Evolutionary conservation across 2,113 vertebrate genomes (phyloP).

Genomic region (Galeopterus variegatus): DNA sequence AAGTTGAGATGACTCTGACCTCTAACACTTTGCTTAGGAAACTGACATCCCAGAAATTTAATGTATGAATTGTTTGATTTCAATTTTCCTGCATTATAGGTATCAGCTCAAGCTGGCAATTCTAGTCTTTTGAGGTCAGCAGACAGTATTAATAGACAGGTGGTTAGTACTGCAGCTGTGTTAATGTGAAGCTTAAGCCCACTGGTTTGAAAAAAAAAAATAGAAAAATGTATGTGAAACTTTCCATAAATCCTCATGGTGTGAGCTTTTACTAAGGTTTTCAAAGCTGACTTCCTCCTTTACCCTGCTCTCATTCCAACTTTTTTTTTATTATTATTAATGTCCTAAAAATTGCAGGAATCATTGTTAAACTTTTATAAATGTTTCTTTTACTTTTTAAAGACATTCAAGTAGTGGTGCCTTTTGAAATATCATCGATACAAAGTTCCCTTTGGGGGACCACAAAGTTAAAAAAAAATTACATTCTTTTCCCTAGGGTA

Average conservation of each 20-base stretch:
- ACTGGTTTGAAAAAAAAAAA: slow-evolving; percentile 5
- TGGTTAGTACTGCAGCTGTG: background rate
- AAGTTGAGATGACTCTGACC: slow-evolving; percentile 52
- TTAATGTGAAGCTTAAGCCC: slow-evolving; percentile 66
- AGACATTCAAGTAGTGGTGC: slow-evolving; percentile 46
- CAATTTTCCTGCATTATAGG: slow-evolving; percentile 70
- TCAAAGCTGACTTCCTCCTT: slow-evolving; percentile 71
- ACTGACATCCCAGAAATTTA: slow-evolving; percentile 65
- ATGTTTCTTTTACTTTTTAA: slow-evolving; percentile 54
- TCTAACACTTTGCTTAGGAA: slow-evolving; percentile 50
- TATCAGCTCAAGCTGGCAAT: slow-evolving; percentile 59
- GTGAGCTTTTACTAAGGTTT: slow-evolving; percentile 63
- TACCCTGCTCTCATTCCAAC: slow-evolving; percentile 51
- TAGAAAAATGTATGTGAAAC: slow-evolving; percentile 69
- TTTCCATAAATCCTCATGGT: slow-evolving; percentile 73
- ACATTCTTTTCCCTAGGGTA: slow-evolving; percentile 66
- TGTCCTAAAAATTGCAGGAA: slow-evolving; percentile 52
- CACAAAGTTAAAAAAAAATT: slow-evolving; percentile 45
- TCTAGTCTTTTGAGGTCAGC: slow-evolving; percentile 67
- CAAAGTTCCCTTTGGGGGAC: slow-evolving; percentile 39
- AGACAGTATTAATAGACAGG: slow-evolving; percentile 66
- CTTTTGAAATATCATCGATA: slow-evolving; percentile 71
- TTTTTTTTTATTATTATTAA: background rate
- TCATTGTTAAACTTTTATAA: slow-evolving; percentile 67
- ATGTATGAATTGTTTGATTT: slow-evolving; percentile 60